These are phyloP conservation scores for Agonopterix subpropinquella DNA, from an alignment of 2,888 invertebrate species.

Conservation along the genomic window DNA sequence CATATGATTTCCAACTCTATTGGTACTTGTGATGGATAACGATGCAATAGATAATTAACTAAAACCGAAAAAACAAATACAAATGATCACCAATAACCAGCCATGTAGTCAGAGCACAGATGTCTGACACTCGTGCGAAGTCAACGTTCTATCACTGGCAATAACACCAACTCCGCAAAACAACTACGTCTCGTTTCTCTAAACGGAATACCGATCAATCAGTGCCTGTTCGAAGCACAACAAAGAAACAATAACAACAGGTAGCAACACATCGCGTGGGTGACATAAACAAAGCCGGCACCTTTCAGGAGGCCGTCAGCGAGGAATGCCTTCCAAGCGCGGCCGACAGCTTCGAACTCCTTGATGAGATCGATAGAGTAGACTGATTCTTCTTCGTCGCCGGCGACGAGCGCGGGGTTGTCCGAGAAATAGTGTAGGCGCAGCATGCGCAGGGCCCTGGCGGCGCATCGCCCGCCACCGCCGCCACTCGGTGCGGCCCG, in stretches of 20 bases:
- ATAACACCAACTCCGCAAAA: background rate
- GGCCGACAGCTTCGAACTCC: constrained; percentile 88
- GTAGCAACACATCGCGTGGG: constrained; percentile 26
- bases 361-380: constrained; percentile 90
- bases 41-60: too few relatives aligned
- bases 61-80: too few relatives aligned
- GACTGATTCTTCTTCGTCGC: constrained; percentile 77
- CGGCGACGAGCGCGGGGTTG: constrained; percentile 81
- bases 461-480: constrained; percentile 47
- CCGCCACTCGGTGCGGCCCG: constrained; percentile 64
- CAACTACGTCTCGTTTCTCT: background rate
- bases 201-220: background rate
- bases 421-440: constrained; percentile 90
- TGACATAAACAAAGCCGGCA: constrained; percentile 47
- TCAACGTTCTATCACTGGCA: background rate
- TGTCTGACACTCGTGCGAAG: too few relatives aligned
- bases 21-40: too few relatives aligned
- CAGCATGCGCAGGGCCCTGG: constrained; percentile 80
- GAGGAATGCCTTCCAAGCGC: constrained; percentile 85
- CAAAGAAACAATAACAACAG: constrained; percentile 35
- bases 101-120: too few relatives aligned
- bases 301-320: constrained; percentile 79
- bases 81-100: too few relatives aligned
- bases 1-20: too few relatives aligned
- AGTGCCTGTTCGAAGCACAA: constrained; percentile 12